These are phyloP conservation scores for Drosophila murphyi DNA, from an alignment of 1,140 invertebrate genomes.

Conservation along the genomic window DNA sequence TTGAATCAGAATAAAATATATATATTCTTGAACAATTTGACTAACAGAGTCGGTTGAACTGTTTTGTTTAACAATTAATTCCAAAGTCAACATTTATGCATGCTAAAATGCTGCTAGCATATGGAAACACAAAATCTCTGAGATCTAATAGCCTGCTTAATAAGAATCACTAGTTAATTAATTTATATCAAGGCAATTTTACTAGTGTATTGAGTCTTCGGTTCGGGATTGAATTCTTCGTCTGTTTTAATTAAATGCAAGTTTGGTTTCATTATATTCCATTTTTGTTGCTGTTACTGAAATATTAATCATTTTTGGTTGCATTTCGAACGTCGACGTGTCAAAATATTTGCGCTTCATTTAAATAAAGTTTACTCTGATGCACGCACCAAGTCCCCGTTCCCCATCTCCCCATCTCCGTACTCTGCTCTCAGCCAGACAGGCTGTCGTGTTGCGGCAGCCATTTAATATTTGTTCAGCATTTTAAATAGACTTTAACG, in stretches of 20 bases:
- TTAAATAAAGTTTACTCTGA: constrained; percentile 80
- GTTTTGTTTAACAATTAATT: no score
- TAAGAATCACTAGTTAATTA: no score
- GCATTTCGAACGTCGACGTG: constrained; percentile 42
- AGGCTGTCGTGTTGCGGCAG: neutral
- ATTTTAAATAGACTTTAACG: constrained; percentile 64
- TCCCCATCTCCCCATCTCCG: neutral
- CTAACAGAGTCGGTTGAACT: no score
- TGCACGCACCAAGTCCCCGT: constrained; percentile 7
- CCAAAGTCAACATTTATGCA: no score
- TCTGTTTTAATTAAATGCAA: constrained; percentile 68
- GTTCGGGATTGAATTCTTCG: neutral
- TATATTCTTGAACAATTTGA: no score
- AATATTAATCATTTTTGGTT: constrained; percentile 27
- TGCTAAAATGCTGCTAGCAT: no score
- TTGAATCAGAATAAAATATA: no score
- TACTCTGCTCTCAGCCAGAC: neutral
- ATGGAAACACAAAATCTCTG: no score
- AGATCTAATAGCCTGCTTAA: no score
- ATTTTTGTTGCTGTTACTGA: constrained; percentile 2
- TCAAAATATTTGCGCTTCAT: constrained; percentile 80
- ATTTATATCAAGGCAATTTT: no score
- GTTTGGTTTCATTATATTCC: constrained; percentile 17
- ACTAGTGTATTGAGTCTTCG: no score
- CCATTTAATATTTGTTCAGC: constrained; percentile 61